Evolutionary conservation across 2,797 vertebrate species (phyloP).

Genomic region (Gallirallus australis): DNA sequence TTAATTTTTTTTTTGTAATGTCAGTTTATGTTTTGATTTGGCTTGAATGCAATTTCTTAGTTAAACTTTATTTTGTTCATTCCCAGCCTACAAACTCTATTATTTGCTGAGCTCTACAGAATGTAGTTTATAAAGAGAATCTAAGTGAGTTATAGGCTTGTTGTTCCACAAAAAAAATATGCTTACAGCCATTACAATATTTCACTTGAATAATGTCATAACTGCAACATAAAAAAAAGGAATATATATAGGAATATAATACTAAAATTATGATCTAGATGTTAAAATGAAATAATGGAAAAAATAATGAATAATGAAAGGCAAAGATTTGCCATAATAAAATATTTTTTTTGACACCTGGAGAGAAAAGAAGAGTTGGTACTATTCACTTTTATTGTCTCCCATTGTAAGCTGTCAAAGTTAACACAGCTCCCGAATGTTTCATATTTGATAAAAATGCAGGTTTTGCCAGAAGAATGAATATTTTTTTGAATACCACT

Average conservation of each 20-base stretch:
- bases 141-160: not conserved
- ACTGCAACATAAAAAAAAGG: not conserved
- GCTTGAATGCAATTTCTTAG: not conserved
- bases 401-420: not conserved
- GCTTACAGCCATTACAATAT: not conserved
- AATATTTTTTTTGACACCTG: not conserved
- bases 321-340: not conserved
- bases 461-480: not conserved
- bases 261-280: not conserved
- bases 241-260: not conserved
- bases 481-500: not conserved
- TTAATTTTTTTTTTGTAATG: not conserved
- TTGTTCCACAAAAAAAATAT: not conserved
- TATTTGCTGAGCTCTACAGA: constrained; percentile 25
- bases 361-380: not conserved
- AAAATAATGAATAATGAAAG: not conserved
- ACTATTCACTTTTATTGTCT: not conserved
- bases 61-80: not conserved
- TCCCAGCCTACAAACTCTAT: not conserved
- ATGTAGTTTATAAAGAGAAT: not conserved
- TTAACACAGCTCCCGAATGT: not conserved
- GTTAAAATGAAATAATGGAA: not conserved
- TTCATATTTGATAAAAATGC: not conserved
- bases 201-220: constrained; percentile 17
- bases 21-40: not conserved